Percentiles rank a stretch among this genome's conserved stretches.
Evolutionary conservation across 2,797 vertebrate species (phyloP).

Genomic region (Lindbergichthys nudifrons): DNA sequence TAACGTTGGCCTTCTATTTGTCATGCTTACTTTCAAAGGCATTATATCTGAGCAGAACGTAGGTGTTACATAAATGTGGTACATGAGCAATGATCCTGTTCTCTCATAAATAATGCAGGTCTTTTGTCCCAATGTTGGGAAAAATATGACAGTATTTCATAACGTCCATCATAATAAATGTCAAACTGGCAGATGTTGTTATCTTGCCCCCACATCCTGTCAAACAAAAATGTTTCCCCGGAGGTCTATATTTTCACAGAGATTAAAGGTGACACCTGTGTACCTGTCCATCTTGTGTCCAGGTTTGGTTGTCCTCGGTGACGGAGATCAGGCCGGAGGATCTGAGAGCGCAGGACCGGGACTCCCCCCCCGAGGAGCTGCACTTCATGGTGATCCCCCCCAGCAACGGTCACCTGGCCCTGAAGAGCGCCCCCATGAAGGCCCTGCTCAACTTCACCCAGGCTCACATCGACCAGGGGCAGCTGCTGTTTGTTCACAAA

Average conservation of each 20-base stretch:
- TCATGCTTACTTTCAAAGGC: slow-evolving; percentile 4
- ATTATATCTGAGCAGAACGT: neutral
- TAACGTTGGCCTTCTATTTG: neutral
- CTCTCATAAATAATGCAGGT: neutral
- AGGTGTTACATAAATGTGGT: slow-evolving; percentile 5
- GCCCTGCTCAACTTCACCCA: slow-evolving; percentile 92
- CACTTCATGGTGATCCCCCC: slow-evolving; percentile 88
- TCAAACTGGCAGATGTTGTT: slow-evolving; percentile 15
- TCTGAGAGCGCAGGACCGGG: slow-evolving; percentile 87
- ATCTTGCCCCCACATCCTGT: neutral
- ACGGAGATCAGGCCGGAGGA: slow-evolving; percentile 88
- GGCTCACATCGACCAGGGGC: slow-evolving; percentile 86
- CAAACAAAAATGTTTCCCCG: slow-evolving; percentile 2
- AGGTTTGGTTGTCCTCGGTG: slow-evolving; percentile 92
- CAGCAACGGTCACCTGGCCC: slow-evolving; percentile 89
- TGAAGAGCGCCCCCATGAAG: slow-evolving; percentile 87
- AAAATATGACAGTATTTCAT: slow-evolving; percentile 14
- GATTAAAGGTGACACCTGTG: slow-evolving; percentile 12
- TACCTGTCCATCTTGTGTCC: slow-evolving; percentile 10
- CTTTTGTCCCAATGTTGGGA: neutral
- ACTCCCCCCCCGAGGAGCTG: slow-evolving; percentile 85
- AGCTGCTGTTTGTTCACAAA: slow-evolving; percentile 90
- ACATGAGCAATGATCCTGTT: neutral
- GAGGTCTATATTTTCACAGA: neutral
- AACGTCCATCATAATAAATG: slow-evolving; percentile 34